Evolutionary conservation across 53 echinoderm and acorn worm species (phyloP).

Genomic region (Luidia sarsii): DNA sequence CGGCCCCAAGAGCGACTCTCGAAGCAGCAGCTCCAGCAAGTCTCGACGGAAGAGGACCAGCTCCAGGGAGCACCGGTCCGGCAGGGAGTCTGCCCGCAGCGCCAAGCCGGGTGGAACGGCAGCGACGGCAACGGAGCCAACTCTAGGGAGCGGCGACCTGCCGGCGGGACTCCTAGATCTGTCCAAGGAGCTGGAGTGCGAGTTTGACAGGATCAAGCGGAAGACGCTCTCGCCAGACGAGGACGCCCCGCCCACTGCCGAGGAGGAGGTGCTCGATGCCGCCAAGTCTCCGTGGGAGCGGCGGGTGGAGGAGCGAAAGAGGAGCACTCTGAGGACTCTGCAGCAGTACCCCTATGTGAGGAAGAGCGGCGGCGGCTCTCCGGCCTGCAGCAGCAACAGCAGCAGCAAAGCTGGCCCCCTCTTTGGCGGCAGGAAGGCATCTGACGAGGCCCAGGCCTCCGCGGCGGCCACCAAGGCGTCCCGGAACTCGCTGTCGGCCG

Average conservation of each 20-base stretch:
- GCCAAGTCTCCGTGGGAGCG: conserved; percentile 26
- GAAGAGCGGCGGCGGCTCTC: conserved; percentile 12
- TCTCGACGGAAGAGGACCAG: conserved; percentile 31
- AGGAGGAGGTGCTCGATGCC: conserved; percentile 1
- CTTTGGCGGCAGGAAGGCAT: not conserved
- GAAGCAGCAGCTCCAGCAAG: conserved; percentile 26
- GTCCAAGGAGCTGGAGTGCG: conserved; percentile 65
- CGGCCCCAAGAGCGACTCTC: not conserved
- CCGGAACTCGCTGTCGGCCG: conserved; percentile 11
- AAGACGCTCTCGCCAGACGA: conserved; percentile 57
- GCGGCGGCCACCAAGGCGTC: not conserved
- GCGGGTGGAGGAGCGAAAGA: conserved; percentile 19
- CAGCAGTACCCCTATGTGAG: conserved; percentile 13
- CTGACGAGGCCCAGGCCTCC: not conserved
- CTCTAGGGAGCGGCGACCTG: not conserved
- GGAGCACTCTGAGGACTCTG: conserved; percentile 3
- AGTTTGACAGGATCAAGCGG: conserved; percentile 77
- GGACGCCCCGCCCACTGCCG: not conserved
- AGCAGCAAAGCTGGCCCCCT: not conserved
- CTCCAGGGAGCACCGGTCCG: conserved; percentile 17
- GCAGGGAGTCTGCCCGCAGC: conserved; percentile 12
- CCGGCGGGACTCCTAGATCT: conserved; percentile 37
- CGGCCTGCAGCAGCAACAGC: conserved; percentile 2
- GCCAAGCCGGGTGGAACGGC: not conserved
- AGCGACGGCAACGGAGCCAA: conserved; percentile 1